phyloP scores from a whole-genome alignment of 2,888 invertebrate genomes.

The Macrostomum cliftonense region DNA sequence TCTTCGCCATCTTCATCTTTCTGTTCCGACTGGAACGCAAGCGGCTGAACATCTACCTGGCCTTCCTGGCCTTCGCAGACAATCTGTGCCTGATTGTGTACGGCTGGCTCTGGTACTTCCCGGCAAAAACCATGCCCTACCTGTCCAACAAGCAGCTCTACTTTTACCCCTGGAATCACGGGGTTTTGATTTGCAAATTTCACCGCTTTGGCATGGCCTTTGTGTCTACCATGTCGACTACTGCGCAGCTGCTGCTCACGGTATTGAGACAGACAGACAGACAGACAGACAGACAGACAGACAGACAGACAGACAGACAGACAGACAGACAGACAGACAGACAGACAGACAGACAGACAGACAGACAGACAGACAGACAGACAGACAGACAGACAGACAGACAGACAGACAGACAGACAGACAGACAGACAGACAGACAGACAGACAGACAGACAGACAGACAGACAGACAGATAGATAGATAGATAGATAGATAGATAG shows the following conservation, averaged over 20 bases:
- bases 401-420: neutral
- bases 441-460: too few relatives aligned
- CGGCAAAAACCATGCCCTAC: constrained; percentile 9
- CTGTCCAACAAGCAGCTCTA: constrained; percentile 1
- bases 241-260: too few relatives aligned
- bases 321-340: too few relatives aligned
- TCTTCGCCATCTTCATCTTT: constrained; percentile 6
- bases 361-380: too few relatives aligned
- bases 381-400: too few relatives aligned
- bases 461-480: too few relatives aligned
- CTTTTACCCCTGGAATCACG: constrained; percentile 7
- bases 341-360: neutral
- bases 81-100: constrained; percentile 3
- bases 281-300: too few relatives aligned
- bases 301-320: too few relatives aligned
- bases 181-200: neutral
- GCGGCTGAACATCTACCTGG: constrained; percentile 7
- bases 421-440: too few relatives aligned
- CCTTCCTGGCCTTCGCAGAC: constrained; percentile 8
- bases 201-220: constrained; percentile 7
- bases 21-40: neutral
- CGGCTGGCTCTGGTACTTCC: constrained; percentile 10
- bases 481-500: too few relatives aligned
- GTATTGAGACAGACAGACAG: too few relatives aligned
- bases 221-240: constrained; percentile 1